A percentile compares a stretch with the other conserved stretches of the same genome.
Evolutionary conservation across 2,113 vertebrate genomes (phyloP).

Genomic region (Rhadina sibilatrix): DNA sequence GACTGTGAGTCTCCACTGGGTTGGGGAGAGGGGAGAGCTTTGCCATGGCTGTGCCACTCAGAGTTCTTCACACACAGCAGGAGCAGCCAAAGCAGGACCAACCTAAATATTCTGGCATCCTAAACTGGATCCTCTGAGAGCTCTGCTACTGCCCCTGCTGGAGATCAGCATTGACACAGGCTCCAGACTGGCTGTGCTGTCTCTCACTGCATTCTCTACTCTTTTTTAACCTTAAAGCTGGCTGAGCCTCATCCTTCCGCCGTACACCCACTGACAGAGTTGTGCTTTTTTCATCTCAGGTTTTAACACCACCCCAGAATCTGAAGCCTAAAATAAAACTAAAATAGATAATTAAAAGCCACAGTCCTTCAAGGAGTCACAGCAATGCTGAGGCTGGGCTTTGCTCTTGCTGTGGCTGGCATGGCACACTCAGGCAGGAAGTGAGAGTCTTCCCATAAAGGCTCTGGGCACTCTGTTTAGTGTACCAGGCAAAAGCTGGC

Average conservation of each 20-base stretch:
- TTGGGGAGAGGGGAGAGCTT: background rate
- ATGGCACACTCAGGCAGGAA: accelerated
- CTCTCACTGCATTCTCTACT: background rate
- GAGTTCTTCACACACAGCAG: accelerated
- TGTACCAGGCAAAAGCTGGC: background rate
- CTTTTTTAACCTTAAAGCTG: background rate
- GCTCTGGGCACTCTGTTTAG: background rate
- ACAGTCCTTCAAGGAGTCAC: background rate
- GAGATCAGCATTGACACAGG: accelerated
- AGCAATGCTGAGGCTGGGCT: background rate
- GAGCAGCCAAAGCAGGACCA: background rate
- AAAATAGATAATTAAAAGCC: background rate
- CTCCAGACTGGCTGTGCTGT: background rate
- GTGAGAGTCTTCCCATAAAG: background rate
- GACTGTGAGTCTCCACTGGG: background rate
- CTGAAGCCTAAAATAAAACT: background rate
- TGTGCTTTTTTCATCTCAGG: background rate
- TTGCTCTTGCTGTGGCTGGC: background rate
- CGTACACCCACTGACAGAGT: accelerated
- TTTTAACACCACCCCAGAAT: background rate
- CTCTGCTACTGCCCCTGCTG: accelerated
- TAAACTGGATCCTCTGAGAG: background rate
- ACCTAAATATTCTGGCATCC: accelerated
- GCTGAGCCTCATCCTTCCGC: background rate
- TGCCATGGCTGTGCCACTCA: background rate